Percentiles rank a stretch among this genome's conserved stretches.
Evolutionary conservation across 2,888 invertebrate genomes (phyloP).

Genomic region (Trichogramma evanescens): DNA sequence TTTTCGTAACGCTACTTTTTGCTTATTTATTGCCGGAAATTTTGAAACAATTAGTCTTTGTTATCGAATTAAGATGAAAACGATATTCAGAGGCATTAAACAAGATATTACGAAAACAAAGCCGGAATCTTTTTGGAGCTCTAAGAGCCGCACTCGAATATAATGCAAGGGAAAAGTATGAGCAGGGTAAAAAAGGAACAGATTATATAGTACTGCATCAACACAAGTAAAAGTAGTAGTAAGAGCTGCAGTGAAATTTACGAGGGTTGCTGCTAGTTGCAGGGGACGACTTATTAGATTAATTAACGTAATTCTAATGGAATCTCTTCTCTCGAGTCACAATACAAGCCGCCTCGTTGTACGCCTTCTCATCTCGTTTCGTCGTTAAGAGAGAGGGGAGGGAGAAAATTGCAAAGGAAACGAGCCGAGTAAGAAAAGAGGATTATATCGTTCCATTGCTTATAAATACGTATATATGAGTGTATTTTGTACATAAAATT

Average conservation of each 20-base stretch:
- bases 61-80: no score
- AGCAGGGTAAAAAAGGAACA: not conserved
- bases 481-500: no score
- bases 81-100: no score
- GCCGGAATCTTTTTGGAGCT: conserved; percentile 12
- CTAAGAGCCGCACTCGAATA: conserved; percentile 1
- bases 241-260: conserved; percentile 11
- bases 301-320: conserved; percentile 44
- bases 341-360: conserved; percentile 38
- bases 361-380: conserved; percentile 6
- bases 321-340: conserved; percentile 41
- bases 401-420: not conserved
- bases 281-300: conserved; percentile 36
- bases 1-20: no score
- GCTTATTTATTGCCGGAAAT: no score
- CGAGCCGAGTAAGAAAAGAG: not conserved
- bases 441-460: conserved; percentile 14
- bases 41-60: no score
- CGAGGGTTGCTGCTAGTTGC: conserved; percentile 2
- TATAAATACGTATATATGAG: no score
- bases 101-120: conserved; percentile 13
- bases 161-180: not conserved
- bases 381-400: not conserved
- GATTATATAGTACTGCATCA: no score
- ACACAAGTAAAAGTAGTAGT: not conserved